phyloP scores from a whole-genome alignment of 2,888 invertebrate genomes.

The Pachydiplax longipennis region DNA sequence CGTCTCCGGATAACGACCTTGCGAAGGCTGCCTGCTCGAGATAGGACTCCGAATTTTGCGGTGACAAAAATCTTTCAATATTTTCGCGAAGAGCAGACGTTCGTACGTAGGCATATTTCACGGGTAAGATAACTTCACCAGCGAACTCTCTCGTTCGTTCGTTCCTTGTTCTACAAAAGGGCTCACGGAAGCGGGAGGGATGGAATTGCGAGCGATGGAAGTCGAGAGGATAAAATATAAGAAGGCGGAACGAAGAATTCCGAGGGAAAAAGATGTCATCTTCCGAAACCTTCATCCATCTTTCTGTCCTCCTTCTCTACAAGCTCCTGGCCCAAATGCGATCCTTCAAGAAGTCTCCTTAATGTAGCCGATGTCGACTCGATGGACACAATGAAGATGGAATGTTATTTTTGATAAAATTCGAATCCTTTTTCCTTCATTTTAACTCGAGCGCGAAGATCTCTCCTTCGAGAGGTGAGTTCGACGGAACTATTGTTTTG shows the following conservation, averaged over 20 bases:
- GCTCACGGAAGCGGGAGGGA: background rate
- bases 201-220: background rate
- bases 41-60: background rate
- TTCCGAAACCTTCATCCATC: background rate
- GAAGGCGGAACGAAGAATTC: background rate
- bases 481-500: background rate
- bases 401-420: background rate
- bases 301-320: background rate
- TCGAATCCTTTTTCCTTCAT: background rate
- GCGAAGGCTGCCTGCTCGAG: background rate
- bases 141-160: background rate
- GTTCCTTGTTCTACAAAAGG: background rate
- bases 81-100: background rate
- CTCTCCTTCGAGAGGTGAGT: background rate
- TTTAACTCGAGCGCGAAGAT: background rate
- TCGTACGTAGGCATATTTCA: background rate
- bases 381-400: background rate
- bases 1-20: background rate
- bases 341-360: background rate
- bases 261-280: background rate
- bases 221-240: background rate
- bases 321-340: background rate
- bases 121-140: background rate
- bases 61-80: background rate
- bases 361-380: background rate